These are phyloP conservation scores for Slavum lentiscoides DNA, from an alignment of 2,888 invertebrate genomes.

Conservation along the genomic window DNA sequence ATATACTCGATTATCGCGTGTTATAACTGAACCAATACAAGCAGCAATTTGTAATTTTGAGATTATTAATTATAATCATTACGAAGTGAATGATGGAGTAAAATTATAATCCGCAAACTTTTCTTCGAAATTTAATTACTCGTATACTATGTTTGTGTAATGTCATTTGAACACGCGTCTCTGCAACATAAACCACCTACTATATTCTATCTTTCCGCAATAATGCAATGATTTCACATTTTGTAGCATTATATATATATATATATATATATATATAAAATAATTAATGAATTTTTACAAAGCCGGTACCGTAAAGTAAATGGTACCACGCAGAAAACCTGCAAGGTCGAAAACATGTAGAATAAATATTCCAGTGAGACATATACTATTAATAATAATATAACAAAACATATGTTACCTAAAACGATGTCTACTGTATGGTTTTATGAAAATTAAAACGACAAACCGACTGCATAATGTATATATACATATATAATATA, in stretches of 20 bases:
- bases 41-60: not conserved
- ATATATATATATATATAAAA: too few relatives aligned
- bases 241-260: constrained; percentile 12
- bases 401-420: not conserved
- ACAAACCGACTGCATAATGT: not conserved
- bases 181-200: not conserved
- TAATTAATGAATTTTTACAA: constrained; percentile 39
- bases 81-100: not conserved
- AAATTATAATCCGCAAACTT: constrained; percentile 19
- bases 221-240: constrained; percentile 21
- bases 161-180: constrained; percentile 26
- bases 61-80: constrained; percentile 1
- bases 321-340: constrained; percentile 30
- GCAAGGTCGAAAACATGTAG: constrained; percentile 19
- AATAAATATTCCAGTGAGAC: constrained; percentile 20
- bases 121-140: constrained; percentile 29
- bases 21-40: not conserved
- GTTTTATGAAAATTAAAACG: constrained; percentile 28
- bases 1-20: not conserved
- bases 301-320: constrained; percentile 25
- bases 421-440: constrained; percentile 10
- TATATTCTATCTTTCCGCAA: not conserved
- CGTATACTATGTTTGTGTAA: not conserved
- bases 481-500: too few relatives aligned
- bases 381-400: constrained; percentile 22